These are phyloP conservation scores for Helostoma temminkii DNA, from an alignment of 2,797 vertebrate genomes.

Conservation along the genomic window DNA sequence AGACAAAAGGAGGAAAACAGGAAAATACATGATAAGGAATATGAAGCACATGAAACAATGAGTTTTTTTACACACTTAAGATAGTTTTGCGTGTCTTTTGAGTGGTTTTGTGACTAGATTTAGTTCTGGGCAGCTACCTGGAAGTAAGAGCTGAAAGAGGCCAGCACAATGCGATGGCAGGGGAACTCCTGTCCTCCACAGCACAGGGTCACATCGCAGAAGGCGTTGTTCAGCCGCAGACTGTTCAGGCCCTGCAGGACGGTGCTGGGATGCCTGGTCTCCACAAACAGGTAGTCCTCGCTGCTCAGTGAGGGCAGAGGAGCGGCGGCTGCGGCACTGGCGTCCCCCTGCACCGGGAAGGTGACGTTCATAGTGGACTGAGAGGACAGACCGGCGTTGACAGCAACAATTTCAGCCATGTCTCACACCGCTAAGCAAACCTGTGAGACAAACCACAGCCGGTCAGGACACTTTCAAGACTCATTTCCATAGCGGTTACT, in stretches of 20 bases:
- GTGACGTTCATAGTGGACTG: slow-evolving; percentile 55
- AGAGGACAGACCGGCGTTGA: slow-evolving; percentile 60
- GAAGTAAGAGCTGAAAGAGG: slow-evolving; percentile 89
- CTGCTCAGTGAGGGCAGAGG: slow-evolving; percentile 59
- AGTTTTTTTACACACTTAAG: no score
- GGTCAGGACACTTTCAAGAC: not conserved
- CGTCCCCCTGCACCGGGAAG: slow-evolving; percentile 60
- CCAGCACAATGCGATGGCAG: slow-evolving; percentile 87
- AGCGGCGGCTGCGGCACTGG: not conserved
- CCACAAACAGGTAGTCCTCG: slow-evolving; percentile 86
- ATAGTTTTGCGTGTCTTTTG: no score
- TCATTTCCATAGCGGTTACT: not conserved
- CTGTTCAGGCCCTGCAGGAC: slow-evolving; percentile 88
- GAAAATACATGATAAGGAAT: not conserved
- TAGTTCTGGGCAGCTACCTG: slow-evolving; percentile 69
- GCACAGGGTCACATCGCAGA: slow-evolving; percentile 89
- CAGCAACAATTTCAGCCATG: slow-evolving; percentile 82
- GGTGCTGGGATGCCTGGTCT: slow-evolving; percentile 82
- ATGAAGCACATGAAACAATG: not conserved
- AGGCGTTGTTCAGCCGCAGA: slow-evolving; percentile 86
- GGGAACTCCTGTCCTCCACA: slow-evolving; percentile 88
- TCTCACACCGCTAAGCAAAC: slow-evolving; percentile 51
- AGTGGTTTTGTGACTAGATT: no score
- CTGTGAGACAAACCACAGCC: slow-evolving; percentile 32
- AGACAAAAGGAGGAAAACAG: not conserved